These are phyloP conservation scores for Tinamus guttatus DNA, from an alignment of 2,113 vertebrate species.

Conservation along the genomic window DNA sequence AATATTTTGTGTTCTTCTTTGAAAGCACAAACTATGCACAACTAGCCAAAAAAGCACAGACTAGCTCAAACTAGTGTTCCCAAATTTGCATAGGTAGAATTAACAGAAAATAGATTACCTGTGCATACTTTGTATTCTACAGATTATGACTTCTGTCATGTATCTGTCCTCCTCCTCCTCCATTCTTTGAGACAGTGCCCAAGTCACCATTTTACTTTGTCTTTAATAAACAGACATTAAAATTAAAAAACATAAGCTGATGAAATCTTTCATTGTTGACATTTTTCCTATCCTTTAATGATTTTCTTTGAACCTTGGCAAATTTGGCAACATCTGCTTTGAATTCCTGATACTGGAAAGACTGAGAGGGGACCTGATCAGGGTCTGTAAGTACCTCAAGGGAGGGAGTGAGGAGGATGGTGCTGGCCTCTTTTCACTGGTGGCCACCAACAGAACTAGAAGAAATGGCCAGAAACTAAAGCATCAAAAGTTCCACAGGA, in stretches of 20 bases:
- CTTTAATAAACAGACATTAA: neutral
- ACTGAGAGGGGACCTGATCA: too few species aligned
- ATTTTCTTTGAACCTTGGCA: too few species aligned
- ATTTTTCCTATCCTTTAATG: neutral
- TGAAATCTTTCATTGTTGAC: neutral
- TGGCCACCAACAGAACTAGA: too few species aligned
- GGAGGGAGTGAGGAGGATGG: too few species aligned
- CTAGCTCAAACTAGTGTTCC: too few species aligned
- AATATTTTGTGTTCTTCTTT: neutral
- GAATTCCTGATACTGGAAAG: neutral
- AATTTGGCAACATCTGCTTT: neutral
- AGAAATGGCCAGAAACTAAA: too few species aligned
- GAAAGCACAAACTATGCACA: neutral
- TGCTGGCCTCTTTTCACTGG: too few species aligned
- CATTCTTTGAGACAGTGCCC: accelerated
- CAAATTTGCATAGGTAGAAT: neutral
- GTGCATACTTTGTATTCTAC: neutral
- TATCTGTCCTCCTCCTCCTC: neutral
- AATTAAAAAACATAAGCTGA: neutral
- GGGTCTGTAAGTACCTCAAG: too few species aligned
- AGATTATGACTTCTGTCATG: accelerated
- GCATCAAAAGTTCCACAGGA: too few species aligned
- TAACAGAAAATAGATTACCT: neutral
- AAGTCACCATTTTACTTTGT: neutral
- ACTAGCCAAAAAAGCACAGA: too few species aligned